Base-by-base conservation (phyloP, 2,888 invertebrate genomes). In the Phaedon cochleariae region DNA sequence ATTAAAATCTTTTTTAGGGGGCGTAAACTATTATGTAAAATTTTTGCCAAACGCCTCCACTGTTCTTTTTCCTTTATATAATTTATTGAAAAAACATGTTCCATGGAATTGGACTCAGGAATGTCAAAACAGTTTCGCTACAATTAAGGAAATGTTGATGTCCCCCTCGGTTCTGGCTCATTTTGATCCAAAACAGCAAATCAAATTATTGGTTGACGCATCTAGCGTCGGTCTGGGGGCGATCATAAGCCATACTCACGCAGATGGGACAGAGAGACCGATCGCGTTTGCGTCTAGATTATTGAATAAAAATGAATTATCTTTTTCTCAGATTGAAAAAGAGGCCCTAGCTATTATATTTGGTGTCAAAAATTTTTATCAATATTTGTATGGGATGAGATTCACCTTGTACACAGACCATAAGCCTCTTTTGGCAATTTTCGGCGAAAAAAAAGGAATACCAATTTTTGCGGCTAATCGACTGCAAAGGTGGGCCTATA, bases 1-100 rank as follows among this genome's bases (percentile, higher is more conserved):
- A 54, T 31, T 61, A 59, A 62, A 62, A 46, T 58, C 62, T 0
- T 65, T 65, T 62, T 52, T 58, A 18, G 63, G 63, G 15, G 21
- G 41, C 20, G 46, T 67, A 10, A 59, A 49, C 34, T 64, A 22
- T 62, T 66, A 62, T 46, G 4, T 6, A n/a, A 57, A 62, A 46
- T 66, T 62, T 48, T 22, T 62, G 3, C 18, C 9, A 52, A 65
- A 65, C 37, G 22, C 17, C 9, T 54, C 60, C 26, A 6, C 34
- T 9, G 46, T 48, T 15, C 22, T 61, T 18, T 37, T 57, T 12
- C 54, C 53, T 18, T 45, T 62, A 15, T 62, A 65, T 54, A 46
- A 65, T 57, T 62, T 65, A 58, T 17, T 65, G 21, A 37, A 61
- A 29, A 61, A 62, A 49, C 20, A 58, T 20, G 46, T 31, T 22